A percentile compares a stretch with the other conserved stretches of the same genome.
phyloP scores from a whole-genome alignment of 1,140 invertebrate species.

The Drosophila pseudoobscura region DNA sequence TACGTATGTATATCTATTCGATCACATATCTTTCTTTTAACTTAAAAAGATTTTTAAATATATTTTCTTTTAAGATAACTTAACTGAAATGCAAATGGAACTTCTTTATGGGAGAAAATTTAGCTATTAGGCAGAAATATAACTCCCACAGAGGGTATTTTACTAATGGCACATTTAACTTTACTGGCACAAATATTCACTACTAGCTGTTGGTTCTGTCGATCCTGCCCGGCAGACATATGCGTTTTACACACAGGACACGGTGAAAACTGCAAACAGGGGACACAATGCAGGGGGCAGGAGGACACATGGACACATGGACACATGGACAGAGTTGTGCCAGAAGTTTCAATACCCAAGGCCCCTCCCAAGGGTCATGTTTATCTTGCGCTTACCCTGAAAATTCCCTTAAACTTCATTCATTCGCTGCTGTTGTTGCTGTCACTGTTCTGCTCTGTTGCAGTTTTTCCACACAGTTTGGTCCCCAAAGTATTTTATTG shows the following conservation, averaged over 20 bases:
- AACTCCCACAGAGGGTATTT: too few relatives aligned
- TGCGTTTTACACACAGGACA: slow-evolving; percentile 54
- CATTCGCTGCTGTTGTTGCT: slow-evolving; percentile 15
- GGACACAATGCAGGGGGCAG: slow-evolving; percentile 4
- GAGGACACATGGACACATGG: background rate
- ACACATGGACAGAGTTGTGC: slow-evolving; percentile 19
- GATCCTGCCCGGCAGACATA: slow-evolving; percentile 17
- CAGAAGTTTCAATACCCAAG: background rate
- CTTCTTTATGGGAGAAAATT: too few relatives aligned
- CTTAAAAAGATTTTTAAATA: too few relatives aligned
- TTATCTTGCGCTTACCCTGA: slow-evolving; percentile 71
- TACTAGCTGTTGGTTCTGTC: background rate
- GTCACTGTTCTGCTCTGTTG: slow-evolving; percentile 51
- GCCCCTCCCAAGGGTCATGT: slow-evolving; percentile 63
- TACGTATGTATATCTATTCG: too few relatives aligned
- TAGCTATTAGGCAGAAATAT: too few relatives aligned
- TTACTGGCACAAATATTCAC: too few relatives aligned
- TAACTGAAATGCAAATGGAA: too few relatives aligned
- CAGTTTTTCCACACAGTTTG: slow-evolving; percentile 60
- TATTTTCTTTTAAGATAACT: too few relatives aligned
- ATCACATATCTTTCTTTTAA: too few relatives aligned
- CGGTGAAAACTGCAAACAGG: slow-evolving; percentile 3
- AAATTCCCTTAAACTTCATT: slow-evolving; percentile 68
- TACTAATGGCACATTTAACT: too few relatives aligned
- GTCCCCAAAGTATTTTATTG: slow-evolving; percentile 53